phyloP scores from a whole-genome alignment of 1,140 invertebrate species.

The Lepidurus apus region DNA sequence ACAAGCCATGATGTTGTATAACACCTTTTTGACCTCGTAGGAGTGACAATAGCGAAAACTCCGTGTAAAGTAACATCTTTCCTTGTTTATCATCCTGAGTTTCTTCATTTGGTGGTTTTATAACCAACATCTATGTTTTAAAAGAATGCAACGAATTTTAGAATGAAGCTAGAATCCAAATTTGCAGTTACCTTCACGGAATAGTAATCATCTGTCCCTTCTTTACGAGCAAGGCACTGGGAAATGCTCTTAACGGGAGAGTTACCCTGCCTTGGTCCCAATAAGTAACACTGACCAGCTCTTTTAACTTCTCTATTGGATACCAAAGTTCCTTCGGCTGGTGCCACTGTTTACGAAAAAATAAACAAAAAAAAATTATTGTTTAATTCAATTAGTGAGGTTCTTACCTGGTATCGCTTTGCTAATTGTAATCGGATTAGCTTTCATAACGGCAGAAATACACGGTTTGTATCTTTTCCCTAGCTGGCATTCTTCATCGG shows the following conservation, averaged over 20 bases:
- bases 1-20: conserved; percentile 72
- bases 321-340: not conserved
- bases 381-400: not conserved
- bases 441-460: too few relatives aligned
- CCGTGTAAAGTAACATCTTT: conserved; percentile 74
- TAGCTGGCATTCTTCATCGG: too few relatives aligned
- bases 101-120: conserved; percentile 55
- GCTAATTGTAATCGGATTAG: too few relatives aligned
- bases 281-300: conserved; percentile 60
- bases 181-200: conserved; percentile 59
- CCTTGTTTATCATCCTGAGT: conserved; percentile 72
- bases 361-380: not conserved
- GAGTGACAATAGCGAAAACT: conserved; percentile 68
- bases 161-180: not conserved
- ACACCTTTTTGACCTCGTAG: conserved; percentile 66
- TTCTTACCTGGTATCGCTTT: not conserved
- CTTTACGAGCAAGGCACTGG: conserved; percentile 67
- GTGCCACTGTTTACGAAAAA: not conserved
- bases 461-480: too few relatives aligned
- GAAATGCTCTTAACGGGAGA: conserved; percentile 73
- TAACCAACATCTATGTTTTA: conserved; percentile 50
- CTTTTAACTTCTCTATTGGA: conserved; percentile 45
- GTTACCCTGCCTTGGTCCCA: conserved; percentile 65
- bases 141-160: conserved; percentile 24
- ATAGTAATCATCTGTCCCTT: conserved; percentile 68